Evolutionary conservation across 37 sponge, comb jelly and placozoan genomes (phyloP), one percentile per base, ranked within the genome.

Genomic region (Axinella damicornis): DNA sequence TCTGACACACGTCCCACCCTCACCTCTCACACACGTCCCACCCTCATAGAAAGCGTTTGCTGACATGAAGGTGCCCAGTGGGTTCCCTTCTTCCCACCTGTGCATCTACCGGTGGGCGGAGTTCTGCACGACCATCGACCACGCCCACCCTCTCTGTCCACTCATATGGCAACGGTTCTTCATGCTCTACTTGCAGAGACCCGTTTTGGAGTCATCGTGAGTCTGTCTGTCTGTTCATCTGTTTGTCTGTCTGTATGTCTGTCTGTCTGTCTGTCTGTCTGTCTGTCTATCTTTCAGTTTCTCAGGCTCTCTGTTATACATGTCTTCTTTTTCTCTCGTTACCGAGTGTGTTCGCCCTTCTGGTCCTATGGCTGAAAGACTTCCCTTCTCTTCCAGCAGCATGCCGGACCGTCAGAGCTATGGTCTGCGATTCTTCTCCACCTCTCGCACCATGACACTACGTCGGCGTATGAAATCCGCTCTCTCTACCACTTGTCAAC

Each of bases 101-200:
- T 88, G 75, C 71, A 83, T 93, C 61, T 95, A 88, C 76, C 76
- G 99, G 22, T 98, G 99, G 99, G 99, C 92, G 24, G 67, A 92
- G 73, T 88, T 96, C 32, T 71, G 82, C 21, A 74, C 82, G 41
- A 46, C 60, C 17, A 59, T 96, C 31, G 84, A 90, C 34, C 65
- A 64, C 71, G 54, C 70, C 37, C 92, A 89, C 74, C 91, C 96
- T 18, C 57, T 96, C n/a, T 62, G 74, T 22, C 89, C 91, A 13
- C 85, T 94, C 57, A 82, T 87, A 21, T 96, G 96, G 94, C 92
- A 92, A 81, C 69, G 67, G 54, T 98, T 94, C 89, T 96, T 98
- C 83, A 78, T 65, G 30, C 85, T 96, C 75, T 96, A 94, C 73
- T 63, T 98, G 35, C 91, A 95, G 57, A 77, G 95, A 65, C 87